A percentile compares a stretch with the other conserved stretches of the same genome.
phyloP scores from a whole-genome alignment of 2,797 vertebrate genomes.

The Eulemur albifrons region DNA sequence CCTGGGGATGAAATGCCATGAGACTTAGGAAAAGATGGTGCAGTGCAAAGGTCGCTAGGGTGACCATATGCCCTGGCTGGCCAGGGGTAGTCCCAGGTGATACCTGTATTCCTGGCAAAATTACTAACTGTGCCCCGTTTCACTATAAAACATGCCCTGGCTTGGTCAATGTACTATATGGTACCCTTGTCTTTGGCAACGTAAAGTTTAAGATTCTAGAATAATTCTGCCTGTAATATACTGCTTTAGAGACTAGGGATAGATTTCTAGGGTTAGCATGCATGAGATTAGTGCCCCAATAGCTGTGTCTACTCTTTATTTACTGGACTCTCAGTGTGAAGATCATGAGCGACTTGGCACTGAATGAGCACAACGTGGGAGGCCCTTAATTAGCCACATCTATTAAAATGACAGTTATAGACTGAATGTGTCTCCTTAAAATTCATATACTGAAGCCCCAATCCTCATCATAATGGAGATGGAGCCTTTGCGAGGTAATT shows the following conservation, averaged over 20 bases:
- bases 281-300: neutral
- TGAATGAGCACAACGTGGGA: neutral
- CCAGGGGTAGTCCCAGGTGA: neutral
- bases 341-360: neutral
- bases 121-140: neutral
- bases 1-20: neutral
- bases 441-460: neutral
- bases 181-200: neutral
- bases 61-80: neutral
- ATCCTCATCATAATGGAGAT: neutral
- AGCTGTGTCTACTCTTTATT: neutral
- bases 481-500: neutral
- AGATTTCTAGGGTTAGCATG: neutral
- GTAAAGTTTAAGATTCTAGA: neutral
- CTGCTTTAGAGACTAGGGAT: neutral
- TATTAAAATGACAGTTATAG: too few species aligned
- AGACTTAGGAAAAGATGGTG: fast-evolving
- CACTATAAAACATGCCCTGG: neutral
- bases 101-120: neutral
- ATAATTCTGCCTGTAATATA: neutral
- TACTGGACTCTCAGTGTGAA: neutral
- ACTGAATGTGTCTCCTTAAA: neutral
- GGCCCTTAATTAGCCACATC: neutral
- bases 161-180: neutral
- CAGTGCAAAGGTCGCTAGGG: too few species aligned